Evolutionary conservation across 2,888 invertebrate species (phyloP).

Genomic region (Leptinotarsa rubiginosa): DNA sequence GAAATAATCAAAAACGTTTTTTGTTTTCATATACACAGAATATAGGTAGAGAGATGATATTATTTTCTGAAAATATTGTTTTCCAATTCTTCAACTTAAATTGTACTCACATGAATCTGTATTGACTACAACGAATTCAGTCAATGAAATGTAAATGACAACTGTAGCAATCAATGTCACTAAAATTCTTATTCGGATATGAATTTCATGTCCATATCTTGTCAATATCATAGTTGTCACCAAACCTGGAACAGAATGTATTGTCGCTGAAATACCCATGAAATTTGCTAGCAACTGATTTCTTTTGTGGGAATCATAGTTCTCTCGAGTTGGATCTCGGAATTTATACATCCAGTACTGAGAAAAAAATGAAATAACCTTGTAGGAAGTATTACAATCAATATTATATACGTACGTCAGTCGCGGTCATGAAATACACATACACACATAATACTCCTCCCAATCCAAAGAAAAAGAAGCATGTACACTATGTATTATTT

Average conservation of each 20-base stretch:
- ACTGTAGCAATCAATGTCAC: constrained; percentile 18
- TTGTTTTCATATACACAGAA: too few relatives aligned
- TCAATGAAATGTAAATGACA: constrained; percentile 24
- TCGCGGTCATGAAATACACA: constrained; percentile 28
- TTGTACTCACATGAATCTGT: constrained; percentile 42
- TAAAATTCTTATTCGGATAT: constrained; percentile 34
- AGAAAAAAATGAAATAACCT: not conserved
- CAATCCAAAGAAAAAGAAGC: constrained; percentile 30
- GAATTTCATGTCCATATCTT: constrained; percentile 40
- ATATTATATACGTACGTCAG: constrained; percentile 37
- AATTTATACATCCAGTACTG: constrained; percentile 46
- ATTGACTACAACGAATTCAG: constrained; percentile 37
- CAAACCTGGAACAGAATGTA: constrained; percentile 29
- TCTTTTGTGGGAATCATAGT: constrained; percentile 31
- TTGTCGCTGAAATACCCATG: constrained; percentile 21
- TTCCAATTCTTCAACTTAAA: not conserved
- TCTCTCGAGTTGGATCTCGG: constrained; percentile 26
- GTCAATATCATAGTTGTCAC: constrained; percentile 42
- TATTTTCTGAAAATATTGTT: too few relatives aligned
- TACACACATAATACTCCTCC: constrained; percentile 23
- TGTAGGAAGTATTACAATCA: too few relatives aligned
- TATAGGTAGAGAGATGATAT: too few relatives aligned
- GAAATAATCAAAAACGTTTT: too few relatives aligned
- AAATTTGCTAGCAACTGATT: constrained; percentile 32
- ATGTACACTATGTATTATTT: constrained; percentile 25